Conservation (phyloP, 2,888 invertebrate genomes). For the Eupithecia centaureata region DNA sequence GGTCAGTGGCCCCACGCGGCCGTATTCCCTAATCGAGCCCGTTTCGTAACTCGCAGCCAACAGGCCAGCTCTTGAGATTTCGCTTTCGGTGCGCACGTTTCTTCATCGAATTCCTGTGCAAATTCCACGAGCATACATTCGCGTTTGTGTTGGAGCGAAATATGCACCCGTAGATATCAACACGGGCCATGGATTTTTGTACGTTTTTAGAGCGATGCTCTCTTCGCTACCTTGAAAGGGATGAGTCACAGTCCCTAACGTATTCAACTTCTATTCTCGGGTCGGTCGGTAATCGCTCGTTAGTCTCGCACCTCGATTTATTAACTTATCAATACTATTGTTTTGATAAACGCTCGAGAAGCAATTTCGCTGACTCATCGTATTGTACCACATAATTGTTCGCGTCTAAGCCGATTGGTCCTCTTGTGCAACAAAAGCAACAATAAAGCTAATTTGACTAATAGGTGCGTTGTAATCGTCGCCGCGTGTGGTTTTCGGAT, state of each 20-base stretch:
- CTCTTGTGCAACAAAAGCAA: conserved; percentile 75
- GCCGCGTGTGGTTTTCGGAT: conserved; percentile 82
- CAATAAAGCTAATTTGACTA: conserved; percentile 84
- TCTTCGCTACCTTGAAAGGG: conserved; percentile 46
- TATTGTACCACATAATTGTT: conserved; percentile 81
- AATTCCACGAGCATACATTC: conserved; percentile 62
- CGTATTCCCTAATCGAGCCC: conserved; percentile 75
- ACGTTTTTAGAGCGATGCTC: conserved; percentile 53
- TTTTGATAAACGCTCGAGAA: conserved; percentile 80
- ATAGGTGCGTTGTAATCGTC: conserved; percentile 83
- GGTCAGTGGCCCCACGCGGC: conserved; percentile 76
- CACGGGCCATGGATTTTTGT: conserved; percentile 65
- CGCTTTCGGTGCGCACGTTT: conserved; percentile 68
- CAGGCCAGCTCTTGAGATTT: conserved; percentile 65
- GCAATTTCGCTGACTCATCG: conserved; percentile 82
- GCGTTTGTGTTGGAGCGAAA: conserved; percentile 54
- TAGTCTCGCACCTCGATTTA: conserved; percentile 77
- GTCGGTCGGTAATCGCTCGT: conserved; percentile 74
- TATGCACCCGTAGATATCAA: conserved; percentile 59
- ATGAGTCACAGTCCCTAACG: conserved; percentile 72
- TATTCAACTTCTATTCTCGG: conserved; percentile 72
- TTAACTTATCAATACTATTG: conserved; percentile 84
- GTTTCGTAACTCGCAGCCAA: conserved; percentile 69
- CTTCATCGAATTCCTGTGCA: conserved; percentile 55
- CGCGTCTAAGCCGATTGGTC: conserved; percentile 78